phyloP scores from a whole-genome alignment of 1,140 invertebrate genomes.

The Panulirus ornatus region DNA sequence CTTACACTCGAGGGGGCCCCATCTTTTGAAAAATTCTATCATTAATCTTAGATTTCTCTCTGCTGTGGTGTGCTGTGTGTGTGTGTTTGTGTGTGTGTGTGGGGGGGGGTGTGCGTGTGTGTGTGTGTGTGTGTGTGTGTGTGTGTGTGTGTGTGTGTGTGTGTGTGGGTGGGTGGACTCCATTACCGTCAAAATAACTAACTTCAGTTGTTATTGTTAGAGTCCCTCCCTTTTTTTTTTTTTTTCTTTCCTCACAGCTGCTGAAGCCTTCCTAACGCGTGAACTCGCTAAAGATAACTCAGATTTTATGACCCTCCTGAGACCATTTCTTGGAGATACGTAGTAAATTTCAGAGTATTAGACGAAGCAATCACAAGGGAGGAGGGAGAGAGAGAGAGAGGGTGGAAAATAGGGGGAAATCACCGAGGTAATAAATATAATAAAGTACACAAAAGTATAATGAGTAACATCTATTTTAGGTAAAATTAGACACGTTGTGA shows the following conservation, averaged over 20 bases:
- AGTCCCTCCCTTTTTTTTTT: conserved; percentile 5
- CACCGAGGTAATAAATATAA: too few relatives aligned
- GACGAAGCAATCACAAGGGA: conserved; percentile 9
- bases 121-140: neutral
- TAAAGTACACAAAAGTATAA: too few relatives aligned
- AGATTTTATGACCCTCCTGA: neutral
- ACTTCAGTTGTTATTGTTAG: conserved; percentile 34
- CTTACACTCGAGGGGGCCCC: too few relatives aligned
- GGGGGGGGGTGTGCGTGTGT: neutral
- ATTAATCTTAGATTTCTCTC: too few relatives aligned
- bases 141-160: neutral
- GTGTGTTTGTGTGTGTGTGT: neutral
- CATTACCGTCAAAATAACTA: conserved; percentile 40
- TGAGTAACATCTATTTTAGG: too few relatives aligned
- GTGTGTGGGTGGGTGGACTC: conserved; percentile 34
- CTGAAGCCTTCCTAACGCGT: neutral
- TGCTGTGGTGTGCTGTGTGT: too few relatives aligned
- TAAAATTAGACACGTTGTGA: too few relatives aligned
- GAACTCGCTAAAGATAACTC: conserved; percentile 6
- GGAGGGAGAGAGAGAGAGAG: neutral
- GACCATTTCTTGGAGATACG: conserved; percentile 4
- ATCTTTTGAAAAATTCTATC: too few relatives aligned
- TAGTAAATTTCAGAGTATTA: conserved; percentile 30
- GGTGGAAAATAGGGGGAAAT: too few relatives aligned
- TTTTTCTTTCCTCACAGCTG: neutral